Percentiles rank a stretch among this genome's conserved stretches.
Conservation (phyloP, 2,113 vertebrate species). For the Corydoras sp. region DNA sequence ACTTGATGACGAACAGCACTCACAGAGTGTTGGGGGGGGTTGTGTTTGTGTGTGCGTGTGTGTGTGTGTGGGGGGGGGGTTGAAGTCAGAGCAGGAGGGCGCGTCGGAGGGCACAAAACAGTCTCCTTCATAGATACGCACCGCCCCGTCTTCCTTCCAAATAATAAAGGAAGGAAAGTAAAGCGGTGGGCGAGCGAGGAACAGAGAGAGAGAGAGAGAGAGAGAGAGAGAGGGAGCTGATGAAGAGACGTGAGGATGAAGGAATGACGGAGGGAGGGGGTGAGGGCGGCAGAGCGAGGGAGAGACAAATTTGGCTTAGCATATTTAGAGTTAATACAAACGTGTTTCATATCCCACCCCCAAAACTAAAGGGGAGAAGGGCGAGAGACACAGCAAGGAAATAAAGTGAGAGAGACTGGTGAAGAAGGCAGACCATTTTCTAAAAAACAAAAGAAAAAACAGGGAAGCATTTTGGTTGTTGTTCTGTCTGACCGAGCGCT, state of each 20-base stretch:
- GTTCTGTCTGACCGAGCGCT: constrained; percentile 52
- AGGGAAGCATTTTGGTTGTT: constrained; percentile 57
- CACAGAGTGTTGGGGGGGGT: constrained; percentile 45
- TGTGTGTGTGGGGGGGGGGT: constrained; percentile 46
- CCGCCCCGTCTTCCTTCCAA: constrained; percentile 42
- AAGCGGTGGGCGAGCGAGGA: constrained; percentile 3
- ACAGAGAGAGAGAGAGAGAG: background rate
- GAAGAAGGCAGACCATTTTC: constrained; percentile 51
- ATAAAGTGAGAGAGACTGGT: constrained; percentile 38
- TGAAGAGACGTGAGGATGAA: constrained; percentile 27
- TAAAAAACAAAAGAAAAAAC: constrained; percentile 44
- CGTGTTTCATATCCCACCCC: constrained; percentile 35
- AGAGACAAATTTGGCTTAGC: constrained; percentile 47
- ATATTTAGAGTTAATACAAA: constrained; percentile 47
- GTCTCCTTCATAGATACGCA: constrained; percentile 46
- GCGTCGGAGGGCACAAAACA: constrained; percentile 16
- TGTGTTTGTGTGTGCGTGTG: too few relatives aligned
- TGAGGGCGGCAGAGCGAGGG: constrained; percentile 3
- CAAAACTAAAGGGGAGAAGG: constrained; percentile 21
- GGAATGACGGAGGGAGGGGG: constrained; percentile 1
- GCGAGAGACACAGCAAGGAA: constrained; percentile 37
- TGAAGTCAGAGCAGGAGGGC: constrained; percentile 47
- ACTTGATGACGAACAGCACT: constrained; percentile 67
- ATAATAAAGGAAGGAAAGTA: constrained; percentile 30
- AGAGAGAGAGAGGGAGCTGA: constrained; percentile 23